Evolutionary conservation across 2,797 vertebrate genomes (phyloP).

Genomic region (Hyperoplus lanceolatus): DNA sequence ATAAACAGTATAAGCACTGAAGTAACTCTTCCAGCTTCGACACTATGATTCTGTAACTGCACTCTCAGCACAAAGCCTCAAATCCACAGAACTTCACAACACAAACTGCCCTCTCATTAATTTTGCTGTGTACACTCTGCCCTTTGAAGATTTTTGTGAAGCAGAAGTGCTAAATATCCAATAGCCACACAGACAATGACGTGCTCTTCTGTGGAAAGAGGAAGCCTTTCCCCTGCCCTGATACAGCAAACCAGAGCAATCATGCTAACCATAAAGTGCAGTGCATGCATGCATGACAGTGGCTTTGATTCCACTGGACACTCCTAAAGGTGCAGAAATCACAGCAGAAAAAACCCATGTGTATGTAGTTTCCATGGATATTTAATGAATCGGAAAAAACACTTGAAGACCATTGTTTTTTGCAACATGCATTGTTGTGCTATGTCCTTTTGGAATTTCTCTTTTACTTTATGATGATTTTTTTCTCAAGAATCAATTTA

Average conservation of each 20-base stretch:
- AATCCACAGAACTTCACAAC: neutral
- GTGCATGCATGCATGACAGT: conserved; percentile 20
- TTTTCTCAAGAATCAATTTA: neutral
- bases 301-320: conserved; percentile 38
- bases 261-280: conserved; percentile 6
- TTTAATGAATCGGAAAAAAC: neutral
- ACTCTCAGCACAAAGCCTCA: conserved; percentile 34
- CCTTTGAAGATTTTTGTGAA: conserved; percentile 44
- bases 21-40: neutral
- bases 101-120: conserved; percentile 17
- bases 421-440: conserved; percentile 12
- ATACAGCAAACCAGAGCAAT: neutral
- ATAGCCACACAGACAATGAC: conserved; percentile 37
- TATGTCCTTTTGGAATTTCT: conserved; percentile 38
- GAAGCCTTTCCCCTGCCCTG: conserved; percentile 51
- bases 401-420: neutral
- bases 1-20: neutral
- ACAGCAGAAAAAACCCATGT: conserved; percentile 52
- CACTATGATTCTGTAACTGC: neutral
- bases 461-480: neutral
- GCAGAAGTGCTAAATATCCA: conserved; percentile 71
- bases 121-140: conserved; percentile 28
- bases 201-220: conserved; percentile 66
- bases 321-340: conserved; percentile 71
- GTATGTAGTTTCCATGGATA: conserved; percentile 50